These are phyloP conservation scores for Orientallactaga bullata DNA, from an alignment of 2,113 vertebrate species.

Conservation along the genomic window DNA sequence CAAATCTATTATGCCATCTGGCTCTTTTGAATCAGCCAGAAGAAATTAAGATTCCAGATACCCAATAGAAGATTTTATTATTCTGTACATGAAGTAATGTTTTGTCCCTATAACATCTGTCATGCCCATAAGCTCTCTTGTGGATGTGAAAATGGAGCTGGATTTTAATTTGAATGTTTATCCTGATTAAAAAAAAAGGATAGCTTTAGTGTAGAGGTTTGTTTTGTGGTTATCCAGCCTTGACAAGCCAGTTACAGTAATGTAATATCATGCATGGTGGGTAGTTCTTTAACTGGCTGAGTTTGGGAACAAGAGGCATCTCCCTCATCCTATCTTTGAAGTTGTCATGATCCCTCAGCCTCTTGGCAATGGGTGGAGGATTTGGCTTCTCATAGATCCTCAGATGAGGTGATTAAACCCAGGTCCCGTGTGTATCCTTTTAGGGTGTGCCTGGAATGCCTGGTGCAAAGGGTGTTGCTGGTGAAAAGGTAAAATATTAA, in stretches of 20 bases:
- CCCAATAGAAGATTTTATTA: background rate
- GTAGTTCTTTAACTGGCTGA: background rate
- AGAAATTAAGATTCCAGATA: background rate
- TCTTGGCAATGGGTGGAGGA: no score
- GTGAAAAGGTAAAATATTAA: conserved; percentile 91
- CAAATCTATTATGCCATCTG: conserved; percentile 11
- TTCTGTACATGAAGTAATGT: background rate
- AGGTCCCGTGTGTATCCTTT: conserved; percentile 63
- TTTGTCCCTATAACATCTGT: background rate
- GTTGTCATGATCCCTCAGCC: background rate
- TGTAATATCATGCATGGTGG: background rate
- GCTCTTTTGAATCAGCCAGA: conserved; percentile 16
- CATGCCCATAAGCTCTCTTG: background rate
- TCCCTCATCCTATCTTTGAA: background rate
- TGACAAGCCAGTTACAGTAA: background rate
- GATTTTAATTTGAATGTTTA: conserved; percentile 1
- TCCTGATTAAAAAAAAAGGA: background rate
- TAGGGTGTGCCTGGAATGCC: conserved; percentile 95
- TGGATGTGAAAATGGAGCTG: background rate
- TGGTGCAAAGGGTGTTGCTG: conserved; percentile 92
- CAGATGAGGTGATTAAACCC: background rate
- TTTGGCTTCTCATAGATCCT: background rate
- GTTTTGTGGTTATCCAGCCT: background rate
- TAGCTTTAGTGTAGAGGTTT: conserved; percentile 24
- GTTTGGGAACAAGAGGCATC: background rate